Base-by-base conservation (phyloP, 2,113 vertebrate genomes). In the Ornithorhynchus anatinus region DNA sequence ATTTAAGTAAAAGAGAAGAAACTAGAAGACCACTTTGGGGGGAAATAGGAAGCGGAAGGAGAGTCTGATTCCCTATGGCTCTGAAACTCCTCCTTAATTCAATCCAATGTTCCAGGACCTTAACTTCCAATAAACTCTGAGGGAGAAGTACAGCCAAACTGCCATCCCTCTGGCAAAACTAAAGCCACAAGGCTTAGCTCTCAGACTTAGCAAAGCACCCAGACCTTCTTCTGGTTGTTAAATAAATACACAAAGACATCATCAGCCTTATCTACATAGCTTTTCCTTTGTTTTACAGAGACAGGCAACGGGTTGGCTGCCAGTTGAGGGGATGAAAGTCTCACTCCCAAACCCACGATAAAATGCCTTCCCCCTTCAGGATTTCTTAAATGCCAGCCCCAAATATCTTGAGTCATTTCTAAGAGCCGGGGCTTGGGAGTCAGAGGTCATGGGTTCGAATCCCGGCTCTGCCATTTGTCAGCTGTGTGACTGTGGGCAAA, bases 101-200 rank as follows among this genome's bases (percentile, higher is more conserved):
- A 84, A 85, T 81, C 63, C 72, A 64, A 63, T 81, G 75, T 84
- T 87, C 85, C 85, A 77, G 83, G 77, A 81, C 82, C 79, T 84
- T 81, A 72, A 83, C 83, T 85, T 83, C 69, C 69, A 87, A 84
- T 63, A 60, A 85, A 80, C 75, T 79, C 82, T 85, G 72, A 58
- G 72, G 72, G 63, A 81, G 40, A 81, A 87, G n/a, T n/a, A 62
- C 23, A 69, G 65, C 45, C 47, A 58, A 63, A 42, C 36, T 20
- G 4, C 44, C 67, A 39, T 81, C 82, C 80, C 80, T 84, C 69
- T 75, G 82, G 85, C 82, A 69, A 85, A 81, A 72, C 42, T 43
- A 69, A 85, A 87, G 40, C 13, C 8, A 4, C 44, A 68, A 79
- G 43, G 43, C 78, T 85, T 81, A 61, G 72, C 57, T 79, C 51